Evolutionary conservation across 2,888 invertebrate species (phyloP).

Genomic region (Ligdia adustata): DNA sequence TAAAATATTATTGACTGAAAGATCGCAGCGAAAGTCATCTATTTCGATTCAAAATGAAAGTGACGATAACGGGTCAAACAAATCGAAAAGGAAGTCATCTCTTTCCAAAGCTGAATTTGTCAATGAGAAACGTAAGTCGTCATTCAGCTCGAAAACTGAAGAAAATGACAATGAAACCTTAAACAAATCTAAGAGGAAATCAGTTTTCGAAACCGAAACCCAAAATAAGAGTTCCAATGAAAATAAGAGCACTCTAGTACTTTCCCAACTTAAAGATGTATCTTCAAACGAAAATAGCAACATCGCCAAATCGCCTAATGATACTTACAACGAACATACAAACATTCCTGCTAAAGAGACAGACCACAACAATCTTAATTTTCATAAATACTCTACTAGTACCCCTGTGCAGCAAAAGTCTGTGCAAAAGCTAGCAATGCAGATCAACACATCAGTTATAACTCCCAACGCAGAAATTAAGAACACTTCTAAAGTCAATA

Average conservation of each 20-base stretch:
- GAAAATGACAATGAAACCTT: slow-evolving; percentile 29
- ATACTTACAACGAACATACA: slow-evolving; percentile 41
- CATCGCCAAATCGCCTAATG: slow-evolving; percentile 45
- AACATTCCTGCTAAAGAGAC: slow-evolving; percentile 43
- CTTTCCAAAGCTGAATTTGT: slow-evolving; percentile 12
- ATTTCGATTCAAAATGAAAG: slow-evolving; percentile 17
- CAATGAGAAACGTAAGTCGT: slow-evolving; percentile 23
- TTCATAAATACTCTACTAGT: slow-evolving; percentile 59
- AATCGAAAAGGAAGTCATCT: slow-evolving; percentile 34
- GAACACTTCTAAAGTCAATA: slow-evolving; percentile 26
- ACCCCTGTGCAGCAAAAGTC: slow-evolving; percentile 69
- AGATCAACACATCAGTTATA: slow-evolving; percentile 62
- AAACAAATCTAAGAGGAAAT: slow-evolving; percentile 47
- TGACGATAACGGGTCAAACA: slow-evolving; percentile 16
- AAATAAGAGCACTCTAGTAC: slow-evolving; percentile 63
- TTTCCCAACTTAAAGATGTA: slow-evolving; percentile 65
- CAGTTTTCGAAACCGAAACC: slow-evolving; percentile 37
- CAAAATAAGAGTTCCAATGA: slow-evolving; percentile 46
- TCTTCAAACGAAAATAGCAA: slow-evolving; percentile 48
- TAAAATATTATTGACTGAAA: slow-evolving; percentile 8
- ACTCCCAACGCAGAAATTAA: slow-evolving; percentile 42
- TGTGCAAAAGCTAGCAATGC: slow-evolving; percentile 51
- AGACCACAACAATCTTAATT: slow-evolving; percentile 51
- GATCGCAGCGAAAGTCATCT: slow-evolving; percentile 31
- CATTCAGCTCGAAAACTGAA: slow-evolving; percentile 17